These are phyloP conservation scores for Planiliza haematocheilus DNA, from an alignment of 2,113 vertebrate genomes.

Conservation along the genomic window DNA sequence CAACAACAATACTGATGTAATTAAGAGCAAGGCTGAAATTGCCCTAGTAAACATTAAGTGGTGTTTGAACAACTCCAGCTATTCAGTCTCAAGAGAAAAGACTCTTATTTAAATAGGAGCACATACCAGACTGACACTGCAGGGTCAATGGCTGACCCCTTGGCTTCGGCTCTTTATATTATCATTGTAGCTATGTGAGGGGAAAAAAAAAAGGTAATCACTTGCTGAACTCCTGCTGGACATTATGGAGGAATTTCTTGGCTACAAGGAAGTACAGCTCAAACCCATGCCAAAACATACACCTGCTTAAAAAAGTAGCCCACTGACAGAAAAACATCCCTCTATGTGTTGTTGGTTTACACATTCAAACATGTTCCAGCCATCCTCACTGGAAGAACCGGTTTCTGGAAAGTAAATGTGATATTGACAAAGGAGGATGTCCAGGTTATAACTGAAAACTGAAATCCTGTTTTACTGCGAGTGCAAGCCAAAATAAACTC, in stretches of 20 bases:
- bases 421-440: neutral
- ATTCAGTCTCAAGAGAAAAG: slow-evolving; percentile 49
- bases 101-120: slow-evolving; percentile 43
- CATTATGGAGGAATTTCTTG: slow-evolving; percentile 37
- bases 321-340: neutral
- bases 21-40: slow-evolving; percentile 55
- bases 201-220: slow-evolving; percentile 27
- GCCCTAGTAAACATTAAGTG: slow-evolving; percentile 48
- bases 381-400: slow-evolving; percentile 44
- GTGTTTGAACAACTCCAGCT: slow-evolving; percentile 44
- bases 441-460: slow-evolving; percentile 15
- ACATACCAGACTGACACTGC: slow-evolving; percentile 61
- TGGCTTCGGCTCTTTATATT: slow-evolving; percentile 36
- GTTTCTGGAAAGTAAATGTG: slow-evolving; percentile 30
- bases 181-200: slow-evolving; percentile 4
- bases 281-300: slow-evolving; percentile 29
- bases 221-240: slow-evolving; percentile 15
- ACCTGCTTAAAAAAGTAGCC: slow-evolving; percentile 10
- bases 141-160: slow-evolving; percentile 38
- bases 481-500: slow-evolving; percentile 4
- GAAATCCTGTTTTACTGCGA: slow-evolving; percentile 27
- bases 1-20: slow-evolving; percentile 52
- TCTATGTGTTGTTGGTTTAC: slow-evolving; percentile 16
- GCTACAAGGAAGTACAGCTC: slow-evolving; percentile 6
- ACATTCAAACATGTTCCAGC: slow-evolving; percentile 34